Conservation (phyloP, 2,113 vertebrate species). For the Hippoglossus stenolepis region DNA sequence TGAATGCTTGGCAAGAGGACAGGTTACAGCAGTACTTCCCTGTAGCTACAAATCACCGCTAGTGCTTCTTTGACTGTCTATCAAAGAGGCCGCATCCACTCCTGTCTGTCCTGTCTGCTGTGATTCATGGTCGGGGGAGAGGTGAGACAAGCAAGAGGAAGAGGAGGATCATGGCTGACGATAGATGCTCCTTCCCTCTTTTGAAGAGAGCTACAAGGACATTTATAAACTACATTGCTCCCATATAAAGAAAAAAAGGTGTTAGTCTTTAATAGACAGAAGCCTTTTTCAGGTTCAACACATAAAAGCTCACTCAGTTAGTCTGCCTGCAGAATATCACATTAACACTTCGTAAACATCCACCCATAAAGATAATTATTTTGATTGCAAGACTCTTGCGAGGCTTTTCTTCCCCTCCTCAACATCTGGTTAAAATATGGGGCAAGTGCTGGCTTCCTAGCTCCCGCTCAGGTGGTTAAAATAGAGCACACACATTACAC, state of each 20-base stretch:
- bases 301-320: conserved; percentile 69
- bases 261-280: conserved; percentile 64
- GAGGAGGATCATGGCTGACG: conserved; percentile 15
- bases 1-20: conserved; percentile 53
- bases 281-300: conserved; percentile 63
- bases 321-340: conserved; percentile 72
- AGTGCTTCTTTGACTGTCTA: conserved; percentile 55
- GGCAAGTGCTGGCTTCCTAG: conserved; percentile 86
- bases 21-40: conserved; percentile 60
- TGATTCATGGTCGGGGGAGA: conserved; percentile 58
- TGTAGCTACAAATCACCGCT: conserved; percentile 60
- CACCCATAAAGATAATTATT: conserved; percentile 81
- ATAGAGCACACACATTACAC: conserved; percentile 69
- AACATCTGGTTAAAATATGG: conserved; percentile 95
- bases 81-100: conserved; percentile 56
- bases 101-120: conserved; percentile 31
- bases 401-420: conserved; percentile 80
- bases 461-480: conserved; percentile 88
- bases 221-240: conserved; percentile 47
- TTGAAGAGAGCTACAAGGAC: conserved; percentile 34
- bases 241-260: conserved; percentile 33
- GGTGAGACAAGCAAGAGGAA: not conserved
- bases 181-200: conserved; percentile 27
- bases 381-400: conserved; percentile 85
- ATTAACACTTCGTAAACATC: conserved; percentile 85